A percentile compares a stretch with the other conserved stretches of the same genome.
These are phyloP conservation scores for Cathartes aura DNA, from an alignment of 2,113 vertebrate species.

Conservation along the genomic window DNA sequence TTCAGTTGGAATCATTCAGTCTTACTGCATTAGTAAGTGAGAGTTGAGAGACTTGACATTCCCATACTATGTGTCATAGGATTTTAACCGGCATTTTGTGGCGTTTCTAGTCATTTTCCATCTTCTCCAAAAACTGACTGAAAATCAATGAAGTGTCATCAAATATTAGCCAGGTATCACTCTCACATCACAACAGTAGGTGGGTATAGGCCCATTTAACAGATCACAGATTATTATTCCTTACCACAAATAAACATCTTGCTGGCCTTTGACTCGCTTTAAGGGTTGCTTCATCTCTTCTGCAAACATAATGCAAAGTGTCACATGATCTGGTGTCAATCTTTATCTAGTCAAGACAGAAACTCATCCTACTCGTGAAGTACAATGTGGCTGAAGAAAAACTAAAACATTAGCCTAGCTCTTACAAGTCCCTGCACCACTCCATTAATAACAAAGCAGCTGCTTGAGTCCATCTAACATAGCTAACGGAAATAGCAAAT, in stretches of 20 bases:
- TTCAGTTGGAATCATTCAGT: not conserved
- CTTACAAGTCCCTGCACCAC: too few species aligned
- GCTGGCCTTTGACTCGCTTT: not conserved
- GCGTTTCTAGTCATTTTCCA: not conserved
- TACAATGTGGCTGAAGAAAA: not conserved
- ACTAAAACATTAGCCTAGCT: not conserved
- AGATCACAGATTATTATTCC: not conserved
- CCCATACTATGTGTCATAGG: not conserved
- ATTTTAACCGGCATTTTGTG: slow-evolving; percentile 1
- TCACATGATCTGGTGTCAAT: not conserved
- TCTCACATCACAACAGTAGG: not conserved
- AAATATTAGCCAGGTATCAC: not conserved
- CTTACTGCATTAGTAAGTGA: not conserved
- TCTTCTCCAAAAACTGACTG: not conserved
- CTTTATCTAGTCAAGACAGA: not conserved
- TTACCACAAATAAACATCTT: not conserved
- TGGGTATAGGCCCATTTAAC: not conserved
- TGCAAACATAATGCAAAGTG: not conserved
- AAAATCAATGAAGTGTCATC: slow-evolving; percentile 5
- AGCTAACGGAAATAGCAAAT: not conserved
- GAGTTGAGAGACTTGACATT: not conserved
- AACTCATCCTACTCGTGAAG: not conserved
- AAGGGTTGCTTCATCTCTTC: not conserved
- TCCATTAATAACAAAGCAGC: not conserved
- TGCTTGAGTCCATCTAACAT: not conserved